These are phyloP conservation scores for Zapornia atra DNA, from an alignment of 2,113 vertebrate genomes.

Conservation along the genomic window DNA sequence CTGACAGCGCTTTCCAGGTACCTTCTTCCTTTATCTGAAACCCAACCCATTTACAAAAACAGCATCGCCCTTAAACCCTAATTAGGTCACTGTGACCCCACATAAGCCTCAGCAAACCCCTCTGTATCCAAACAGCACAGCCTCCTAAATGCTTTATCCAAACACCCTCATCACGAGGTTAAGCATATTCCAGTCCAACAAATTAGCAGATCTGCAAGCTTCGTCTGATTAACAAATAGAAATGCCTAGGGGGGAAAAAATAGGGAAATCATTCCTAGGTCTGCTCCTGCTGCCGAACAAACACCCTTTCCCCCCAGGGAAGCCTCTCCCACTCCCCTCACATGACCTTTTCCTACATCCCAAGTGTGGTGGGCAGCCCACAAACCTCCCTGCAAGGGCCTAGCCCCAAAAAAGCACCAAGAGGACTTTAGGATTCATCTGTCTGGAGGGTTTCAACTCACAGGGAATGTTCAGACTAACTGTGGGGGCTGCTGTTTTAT, in stretches of 20 bases:
- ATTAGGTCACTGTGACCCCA: slow-evolving; percentile 39
- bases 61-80: not conserved
- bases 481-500: not conserved
- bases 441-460: not conserved
- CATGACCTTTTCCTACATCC: not conserved
- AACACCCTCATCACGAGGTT: slow-evolving; percentile 24
- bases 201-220: not conserved
- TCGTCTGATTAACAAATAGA: not conserved
- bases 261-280: slow-evolving; percentile 10
- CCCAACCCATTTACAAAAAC: not conserved
- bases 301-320: not conserved
- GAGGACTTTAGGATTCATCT: not conserved
- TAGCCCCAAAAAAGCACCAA: not conserved
- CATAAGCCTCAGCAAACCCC: not conserved
- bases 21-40: not conserved
- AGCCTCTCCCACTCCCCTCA: not conserved
- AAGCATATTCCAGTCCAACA: not conserved
- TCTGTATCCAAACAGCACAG: not conserved
- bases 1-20: not conserved
- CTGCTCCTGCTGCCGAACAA: not conserved
- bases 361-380: not conserved
- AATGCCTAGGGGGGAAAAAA: not conserved
- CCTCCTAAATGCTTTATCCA: not conserved
- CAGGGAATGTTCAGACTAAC: not conserved
- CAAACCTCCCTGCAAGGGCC: accelerated